These are phyloP conservation scores for Trinorchestia longiramus DNA, from an alignment of 1,140 invertebrate genomes.

Conservation along the genomic window DNA sequence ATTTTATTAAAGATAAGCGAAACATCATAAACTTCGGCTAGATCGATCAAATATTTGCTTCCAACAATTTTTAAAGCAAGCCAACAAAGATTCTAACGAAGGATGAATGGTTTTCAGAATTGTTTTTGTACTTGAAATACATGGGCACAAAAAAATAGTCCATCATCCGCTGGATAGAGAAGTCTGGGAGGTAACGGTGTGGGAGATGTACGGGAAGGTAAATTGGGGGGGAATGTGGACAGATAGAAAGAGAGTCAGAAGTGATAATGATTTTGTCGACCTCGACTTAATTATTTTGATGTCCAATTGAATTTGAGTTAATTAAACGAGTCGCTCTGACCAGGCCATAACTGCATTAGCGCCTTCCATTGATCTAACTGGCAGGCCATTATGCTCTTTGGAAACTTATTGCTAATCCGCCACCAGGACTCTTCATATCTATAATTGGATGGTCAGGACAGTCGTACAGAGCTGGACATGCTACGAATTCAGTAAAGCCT, in stretches of 20 bases:
- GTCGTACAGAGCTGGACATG: not conserved
- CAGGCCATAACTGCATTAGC: conserved; percentile 5
- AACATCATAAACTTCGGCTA: too few relatives aligned
- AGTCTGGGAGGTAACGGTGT: too few relatives aligned
- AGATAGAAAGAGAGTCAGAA: not conserved
- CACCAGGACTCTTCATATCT: not conserved
- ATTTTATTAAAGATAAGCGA: too few relatives aligned
- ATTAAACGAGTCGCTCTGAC: conserved; percentile 14
- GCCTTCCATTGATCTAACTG: conserved; percentile 43
- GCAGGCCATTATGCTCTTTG: conserved; percentile 46
- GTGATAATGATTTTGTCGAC: conserved; percentile 15
- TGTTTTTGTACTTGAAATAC: too few relatives aligned
- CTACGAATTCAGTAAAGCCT: not conserved
- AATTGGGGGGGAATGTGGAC: not conserved
- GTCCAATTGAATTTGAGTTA: not conserved
- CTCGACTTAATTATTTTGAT: conserved; percentile 23
- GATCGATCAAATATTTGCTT: too few relatives aligned
- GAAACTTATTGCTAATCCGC: conserved; percentile 44
- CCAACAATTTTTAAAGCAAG: too few relatives aligned
- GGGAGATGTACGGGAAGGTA: too few relatives aligned
- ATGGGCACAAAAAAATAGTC: too few relatives aligned
- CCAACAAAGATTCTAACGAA: too few relatives aligned
- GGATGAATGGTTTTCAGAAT: too few relatives aligned
- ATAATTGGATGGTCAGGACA: not conserved
- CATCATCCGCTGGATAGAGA: too few relatives aligned